Percentiles rank a stretch among this genome's conserved stretches.
These are phyloP conservation scores for Papilio gigon DNA, from an alignment of 2,888 invertebrate species.

Conservation along the genomic window DNA sequence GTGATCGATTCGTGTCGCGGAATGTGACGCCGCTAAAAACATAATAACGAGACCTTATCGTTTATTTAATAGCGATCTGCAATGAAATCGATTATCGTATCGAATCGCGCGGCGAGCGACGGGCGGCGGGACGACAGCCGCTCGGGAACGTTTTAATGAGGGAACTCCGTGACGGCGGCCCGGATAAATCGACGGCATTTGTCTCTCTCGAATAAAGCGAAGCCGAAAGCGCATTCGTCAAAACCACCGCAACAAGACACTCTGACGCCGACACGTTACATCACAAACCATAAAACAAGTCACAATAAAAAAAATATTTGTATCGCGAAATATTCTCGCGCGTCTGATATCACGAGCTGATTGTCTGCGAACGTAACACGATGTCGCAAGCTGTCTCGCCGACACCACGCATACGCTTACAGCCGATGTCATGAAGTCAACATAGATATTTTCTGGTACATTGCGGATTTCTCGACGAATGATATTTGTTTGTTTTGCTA, in stretches of 20 bases:
- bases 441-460: constrained; percentile 56
- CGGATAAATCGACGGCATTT: constrained; percentile 64
- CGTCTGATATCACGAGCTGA: constrained; percentile 38
- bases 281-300: constrained; percentile 55
- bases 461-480: constrained; percentile 69
- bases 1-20: constrained; percentile 66
- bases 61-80: constrained; percentile 68
- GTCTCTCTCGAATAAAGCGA: constrained; percentile 72
- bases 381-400: constrained; percentile 50
- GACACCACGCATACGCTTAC: constrained; percentile 49
- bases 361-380: constrained; percentile 44
- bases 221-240: constrained; percentile 75
- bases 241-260: constrained; percentile 57
- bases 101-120: constrained; percentile 54
- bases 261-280: constrained; percentile 61
- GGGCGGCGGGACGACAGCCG: constrained; percentile 54
- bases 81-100: constrained; percentile 75
- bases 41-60: constrained; percentile 57
- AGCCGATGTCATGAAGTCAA: constrained; percentile 46
- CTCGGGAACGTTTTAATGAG: constrained; percentile 73
- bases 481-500: constrained; percentile 68
- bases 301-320: constrained; percentile 48
- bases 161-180: constrained; percentile 68
- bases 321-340: constrained; percentile 45
- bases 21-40: constrained; percentile 64